Percentiles rank a stretch among this genome's conserved stretches.
Evolutionary conservation across 1,140 invertebrate genomes (phyloP).

Genomic region (Megalonaias nervosa): DNA sequence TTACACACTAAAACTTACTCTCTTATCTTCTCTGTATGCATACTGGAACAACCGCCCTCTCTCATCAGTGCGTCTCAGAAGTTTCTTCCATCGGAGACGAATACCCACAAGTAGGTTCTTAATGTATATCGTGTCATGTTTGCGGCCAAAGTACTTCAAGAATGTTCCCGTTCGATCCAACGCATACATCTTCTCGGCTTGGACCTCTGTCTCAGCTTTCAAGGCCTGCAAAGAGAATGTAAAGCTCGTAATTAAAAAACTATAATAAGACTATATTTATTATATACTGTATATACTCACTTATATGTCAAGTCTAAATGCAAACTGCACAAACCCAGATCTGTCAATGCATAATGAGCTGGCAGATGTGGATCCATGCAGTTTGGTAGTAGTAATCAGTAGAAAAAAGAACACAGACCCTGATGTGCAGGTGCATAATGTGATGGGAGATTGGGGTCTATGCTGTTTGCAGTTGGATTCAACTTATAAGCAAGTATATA

Average conservation of each 20-base stretch:
- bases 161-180: constrained; percentile 98
- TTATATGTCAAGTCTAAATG: too few species aligned
- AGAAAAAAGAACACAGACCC: too few species aligned
- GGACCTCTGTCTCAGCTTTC: constrained; percentile 93
- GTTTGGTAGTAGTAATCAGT: too few species aligned
- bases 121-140: constrained; percentile 98
- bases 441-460: too few species aligned
- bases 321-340: too few species aligned
- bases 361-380: too few species aligned
- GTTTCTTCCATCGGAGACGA: constrained; percentile 97
- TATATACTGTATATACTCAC: too few species aligned
- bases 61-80: constrained; percentile 84
- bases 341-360: too few species aligned
- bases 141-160: constrained; percentile 98
- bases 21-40: constrained; percentile 94
- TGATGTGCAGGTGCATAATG: too few species aligned
- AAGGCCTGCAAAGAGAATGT: constrained; percentile 75
- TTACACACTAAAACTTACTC: constrained; percentile 69
- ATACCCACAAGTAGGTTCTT: constrained; percentile 98
- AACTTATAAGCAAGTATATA: too few species aligned
- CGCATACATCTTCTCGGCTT: constrained; percentile 94
- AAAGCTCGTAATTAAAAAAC: background rate
- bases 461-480: too few species aligned
- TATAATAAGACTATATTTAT: background rate
- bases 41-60: constrained; percentile 86